Evolutionary conservation across 2,797 vertebrate species (phyloP).

Genomic region (Sebastes matsubarae): DNA sequence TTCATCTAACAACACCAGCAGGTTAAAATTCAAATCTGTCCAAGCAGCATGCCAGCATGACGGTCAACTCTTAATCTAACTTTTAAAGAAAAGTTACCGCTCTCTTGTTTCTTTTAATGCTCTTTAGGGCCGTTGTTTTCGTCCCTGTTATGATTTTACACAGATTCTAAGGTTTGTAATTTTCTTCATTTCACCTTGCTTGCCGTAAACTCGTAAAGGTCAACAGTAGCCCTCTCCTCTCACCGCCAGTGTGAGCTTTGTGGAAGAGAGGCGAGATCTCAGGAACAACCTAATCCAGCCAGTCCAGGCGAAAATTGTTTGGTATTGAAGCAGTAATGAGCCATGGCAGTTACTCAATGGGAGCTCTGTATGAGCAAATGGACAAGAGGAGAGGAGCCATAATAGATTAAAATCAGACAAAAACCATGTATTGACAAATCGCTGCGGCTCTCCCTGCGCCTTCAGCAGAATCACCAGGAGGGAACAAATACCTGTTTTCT

Average conservation of each 20-base stretch:
- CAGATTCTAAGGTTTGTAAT: not conserved
- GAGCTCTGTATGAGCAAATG: slow-evolving; percentile 74
- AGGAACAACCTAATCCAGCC: slow-evolving; percentile 36
- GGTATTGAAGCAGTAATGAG: slow-evolving; percentile 61
- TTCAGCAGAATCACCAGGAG: slow-evolving; percentile 40
- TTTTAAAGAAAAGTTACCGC: not conserved
- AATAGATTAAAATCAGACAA: slow-evolving; percentile 71
- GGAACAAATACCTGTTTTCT: slow-evolving; percentile 46
- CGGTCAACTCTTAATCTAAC: not conserved
- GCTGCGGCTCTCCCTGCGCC: slow-evolving; percentile 32
- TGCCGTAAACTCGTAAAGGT: slow-evolving; percentile 22
- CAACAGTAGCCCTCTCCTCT: not conserved
- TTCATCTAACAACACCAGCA: not conserved
- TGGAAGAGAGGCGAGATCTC: slow-evolving; percentile 32
- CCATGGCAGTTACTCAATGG: slow-evolving; percentile 72
- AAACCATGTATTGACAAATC: slow-evolving; percentile 67
- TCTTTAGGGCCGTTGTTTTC: not conserved
- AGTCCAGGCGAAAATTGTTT: slow-evolving; percentile 32
- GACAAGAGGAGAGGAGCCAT: slow-evolving; percentile 69
- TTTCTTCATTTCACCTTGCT: not conserved
- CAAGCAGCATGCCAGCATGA: not conserved
- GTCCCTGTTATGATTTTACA: not conserved
- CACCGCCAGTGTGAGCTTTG: not conserved
- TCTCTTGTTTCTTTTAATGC: not conserved
- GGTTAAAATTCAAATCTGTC: not conserved